Conservation (phyloP, 2,797 vertebrate species). For the Otolemur crassicaudatus region DNA sequence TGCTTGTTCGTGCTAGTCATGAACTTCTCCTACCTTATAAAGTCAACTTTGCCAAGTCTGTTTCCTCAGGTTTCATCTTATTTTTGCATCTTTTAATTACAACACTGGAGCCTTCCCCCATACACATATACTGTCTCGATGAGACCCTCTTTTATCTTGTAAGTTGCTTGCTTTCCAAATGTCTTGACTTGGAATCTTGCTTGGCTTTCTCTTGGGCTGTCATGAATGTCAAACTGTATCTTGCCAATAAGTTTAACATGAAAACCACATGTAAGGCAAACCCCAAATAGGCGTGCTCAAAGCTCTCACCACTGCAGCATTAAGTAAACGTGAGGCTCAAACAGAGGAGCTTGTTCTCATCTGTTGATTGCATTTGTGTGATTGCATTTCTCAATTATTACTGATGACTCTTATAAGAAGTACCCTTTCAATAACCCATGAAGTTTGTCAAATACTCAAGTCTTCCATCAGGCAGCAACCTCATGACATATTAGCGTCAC, state of each 20-base stretch:
- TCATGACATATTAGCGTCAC: background rate
- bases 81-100: background rate
- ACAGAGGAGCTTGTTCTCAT: background rate
- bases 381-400: constrained; percentile 45
- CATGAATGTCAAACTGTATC: constrained; percentile 18
- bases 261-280: constrained; percentile 25
- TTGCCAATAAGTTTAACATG: constrained; percentile 23
- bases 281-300: constrained; percentile 33
- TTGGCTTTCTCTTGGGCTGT: background rate
- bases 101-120: background rate
- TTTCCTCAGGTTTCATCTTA: background rate
- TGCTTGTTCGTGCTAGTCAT: background rate
- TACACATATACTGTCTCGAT: background rate
- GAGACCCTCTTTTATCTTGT: background rate
- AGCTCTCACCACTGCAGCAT: background rate
- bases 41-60: background rate
- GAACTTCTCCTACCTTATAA: background rate
- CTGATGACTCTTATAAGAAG: constrained; percentile 45
- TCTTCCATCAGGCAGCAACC: background rate
- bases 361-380: constrained; percentile 37
- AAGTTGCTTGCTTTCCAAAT: constrained; percentile 24
- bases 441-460: background rate
- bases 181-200: constrained; percentile 12
- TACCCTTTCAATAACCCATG: constrained; percentile 31
- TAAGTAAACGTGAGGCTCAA: constrained; percentile 2